These are phyloP conservation scores for Cantharis flavilabris DNA, from an alignment of 2,888 invertebrate species.

Conservation along the genomic window DNA sequence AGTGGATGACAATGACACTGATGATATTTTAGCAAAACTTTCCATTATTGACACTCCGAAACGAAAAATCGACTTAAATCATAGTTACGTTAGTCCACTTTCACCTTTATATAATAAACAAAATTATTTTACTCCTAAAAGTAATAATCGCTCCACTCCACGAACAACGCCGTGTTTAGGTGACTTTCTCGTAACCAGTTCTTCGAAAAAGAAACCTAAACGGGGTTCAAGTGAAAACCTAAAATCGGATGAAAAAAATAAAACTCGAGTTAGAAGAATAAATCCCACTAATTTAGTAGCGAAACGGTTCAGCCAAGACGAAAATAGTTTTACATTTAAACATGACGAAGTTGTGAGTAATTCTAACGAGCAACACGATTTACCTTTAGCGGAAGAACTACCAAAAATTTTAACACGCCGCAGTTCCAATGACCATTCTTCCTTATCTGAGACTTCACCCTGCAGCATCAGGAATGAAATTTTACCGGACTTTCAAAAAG, in stretches of 20 bases:
- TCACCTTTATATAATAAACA: slow-evolving; percentile 44
- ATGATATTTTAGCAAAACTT: background rate
- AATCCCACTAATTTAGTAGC: slow-evolving; percentile 59
- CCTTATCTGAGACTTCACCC: background rate
- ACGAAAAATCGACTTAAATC: slow-evolving; percentile 6
- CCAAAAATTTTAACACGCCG: slow-evolving; percentile 35
- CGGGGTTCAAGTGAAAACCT: slow-evolving; percentile 21
- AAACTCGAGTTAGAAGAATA: slow-evolving; percentile 54
- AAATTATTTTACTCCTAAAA: slow-evolving; percentile 35
- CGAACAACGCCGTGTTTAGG: slow-evolving; percentile 45
- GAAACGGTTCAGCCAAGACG: slow-evolving; percentile 7
- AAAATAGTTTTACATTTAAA: slow-evolving; percentile 11
- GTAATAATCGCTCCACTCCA: slow-evolving; percentile 23
- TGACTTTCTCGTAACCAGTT: slow-evolving; percentile 47
- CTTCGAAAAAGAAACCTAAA: slow-evolving; percentile 40
- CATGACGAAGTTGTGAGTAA: slow-evolving; percentile 3
- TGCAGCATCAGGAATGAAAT: slow-evolving; percentile 52
- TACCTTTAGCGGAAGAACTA: slow-evolving; percentile 39
- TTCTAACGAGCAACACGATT: slow-evolving; percentile 25
- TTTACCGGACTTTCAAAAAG: slow-evolving; percentile 55
- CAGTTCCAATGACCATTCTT: background rate
- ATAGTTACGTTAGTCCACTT: slow-evolving; percentile 38
- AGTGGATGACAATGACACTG: background rate
- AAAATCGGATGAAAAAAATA: slow-evolving; percentile 19
- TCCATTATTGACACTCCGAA: background rate